Conservation (phyloP, 2,888 invertebrate genomes). For the Thysanoteuthis rhombus region DNA sequence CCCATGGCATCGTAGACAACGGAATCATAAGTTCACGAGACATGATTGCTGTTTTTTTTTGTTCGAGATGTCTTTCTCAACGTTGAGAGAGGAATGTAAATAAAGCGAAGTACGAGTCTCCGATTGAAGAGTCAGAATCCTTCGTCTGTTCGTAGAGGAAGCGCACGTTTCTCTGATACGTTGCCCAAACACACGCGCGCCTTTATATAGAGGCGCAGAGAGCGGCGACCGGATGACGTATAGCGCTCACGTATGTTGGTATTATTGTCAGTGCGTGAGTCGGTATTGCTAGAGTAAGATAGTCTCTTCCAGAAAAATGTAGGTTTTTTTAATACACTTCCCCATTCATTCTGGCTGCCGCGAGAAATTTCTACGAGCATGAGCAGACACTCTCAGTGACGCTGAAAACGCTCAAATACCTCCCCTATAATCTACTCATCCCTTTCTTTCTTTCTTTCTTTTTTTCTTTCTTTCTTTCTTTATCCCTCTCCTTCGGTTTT, state of each 20-base stretch:
- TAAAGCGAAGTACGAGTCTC: no score
- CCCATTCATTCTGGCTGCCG: not conserved
- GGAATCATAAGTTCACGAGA: constrained; percentile 42
- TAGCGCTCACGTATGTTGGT: not conserved
- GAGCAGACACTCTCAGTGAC: not conserved
- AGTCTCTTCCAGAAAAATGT: not conserved
- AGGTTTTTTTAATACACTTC: not conserved
- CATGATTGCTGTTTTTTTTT: not conserved
- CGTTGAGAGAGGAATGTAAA: not conserved
- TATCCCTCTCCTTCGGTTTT: not conserved
- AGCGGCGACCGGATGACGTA: not conserved
- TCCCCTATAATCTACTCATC: not conserved
- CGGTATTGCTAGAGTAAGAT: no score
- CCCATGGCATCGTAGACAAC: constrained; percentile 40
- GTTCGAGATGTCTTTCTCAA: not conserved
- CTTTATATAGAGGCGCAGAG: not conserved
- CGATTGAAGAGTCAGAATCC: not conserved
- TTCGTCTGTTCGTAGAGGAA: not conserved
- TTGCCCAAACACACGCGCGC: not conserved
- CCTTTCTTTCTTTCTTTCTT: not conserved
- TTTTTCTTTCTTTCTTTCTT: not conserved
- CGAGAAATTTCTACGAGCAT: not conserved
- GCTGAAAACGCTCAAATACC: not conserved
- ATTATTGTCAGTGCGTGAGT: not conserved
- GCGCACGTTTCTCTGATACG: not conserved